A percentile compares a stretch with the other conserved stretches of the same genome.
Evolutionary conservation across 2,797 vertebrate genomes (phyloP).

Genomic region (Cyclopterus lumpus): DNA sequence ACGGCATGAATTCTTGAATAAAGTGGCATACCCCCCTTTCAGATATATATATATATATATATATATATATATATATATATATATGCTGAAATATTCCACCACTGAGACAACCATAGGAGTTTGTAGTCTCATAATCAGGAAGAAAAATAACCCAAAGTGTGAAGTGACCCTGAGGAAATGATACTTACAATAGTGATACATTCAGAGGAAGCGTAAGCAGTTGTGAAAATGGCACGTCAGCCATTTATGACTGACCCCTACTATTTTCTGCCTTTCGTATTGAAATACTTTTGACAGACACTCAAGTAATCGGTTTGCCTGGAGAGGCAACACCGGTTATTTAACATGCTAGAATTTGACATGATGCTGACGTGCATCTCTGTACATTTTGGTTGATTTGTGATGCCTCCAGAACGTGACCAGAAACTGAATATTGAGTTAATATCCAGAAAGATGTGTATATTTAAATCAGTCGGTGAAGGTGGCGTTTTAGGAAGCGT

Average conservation of each 20-base stretch:
- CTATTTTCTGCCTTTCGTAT: conserved; percentile 7
- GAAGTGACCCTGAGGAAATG: conserved; percentile 40
- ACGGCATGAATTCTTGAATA: conserved; percentile 5
- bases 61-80: too few relatives aligned
- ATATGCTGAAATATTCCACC: conserved; percentile 1
- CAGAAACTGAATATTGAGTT: not conserved
- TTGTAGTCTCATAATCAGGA: conserved; percentile 19
- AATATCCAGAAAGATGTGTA: not conserved
- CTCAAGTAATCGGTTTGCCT: not conserved
- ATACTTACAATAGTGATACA: conserved; percentile 20
- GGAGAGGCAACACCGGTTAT: conserved; percentile 2
- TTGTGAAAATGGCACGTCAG: conserved; percentile 51
- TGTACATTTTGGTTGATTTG: not conserved
- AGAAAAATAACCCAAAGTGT: conserved; percentile 19
- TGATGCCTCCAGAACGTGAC: not conserved
- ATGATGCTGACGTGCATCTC: not conserved
- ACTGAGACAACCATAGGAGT: conserved; percentile 15
- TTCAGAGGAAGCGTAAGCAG: conserved; percentile 62
- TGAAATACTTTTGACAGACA: conserved; percentile 10
- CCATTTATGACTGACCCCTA: conserved; percentile 16
- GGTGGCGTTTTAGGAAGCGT: not conserved
- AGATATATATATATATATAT: too few relatives aligned
- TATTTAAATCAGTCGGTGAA: conserved; percentile 1
- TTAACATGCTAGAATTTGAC: not conserved
- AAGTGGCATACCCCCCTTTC: not conserved